Base-by-base conservation (phyloP, 2,113 vertebrate species). In the Hydrochoerus hydrochaeris region DNA sequence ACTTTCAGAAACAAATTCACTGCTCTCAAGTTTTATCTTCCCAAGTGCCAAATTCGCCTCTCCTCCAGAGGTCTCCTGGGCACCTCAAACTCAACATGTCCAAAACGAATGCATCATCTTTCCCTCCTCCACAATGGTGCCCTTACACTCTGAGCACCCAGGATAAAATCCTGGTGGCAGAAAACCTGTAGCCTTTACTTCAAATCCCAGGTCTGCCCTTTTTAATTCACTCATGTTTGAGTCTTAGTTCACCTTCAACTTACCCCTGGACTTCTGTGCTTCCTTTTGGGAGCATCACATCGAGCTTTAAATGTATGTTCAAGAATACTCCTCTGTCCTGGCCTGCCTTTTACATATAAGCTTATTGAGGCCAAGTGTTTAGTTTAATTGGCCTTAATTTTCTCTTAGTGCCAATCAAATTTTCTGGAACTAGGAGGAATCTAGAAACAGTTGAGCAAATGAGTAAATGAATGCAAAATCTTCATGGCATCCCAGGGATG, bases 1-100 rank as follows among this genome's bases (percentile, higher is more conserved):
- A 84, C 62, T 85, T 88, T 38, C 81, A 69, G 9, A 94, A 96
- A 91, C 28, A 71, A 90, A 87, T 38, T 78, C 52, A 93, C 91
- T 92, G 65, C 87, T 94, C 87, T 88, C n/a, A 80, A 80, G 46
- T 49, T n/a, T 71, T 49, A 73, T 91, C 57, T 82, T 88, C 41
- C n/a, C 30, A 65, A 62, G 30, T 2, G 86, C 88, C 67, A 95
- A 89, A 89, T 32, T 86, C 75, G 46, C 9, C 7, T 90, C 81
- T 94, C 28, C 20, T 81, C 49, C 60, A 30, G 38, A 95, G 52
- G 38, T 58, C 30, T 91, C 80, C 17, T 7, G n/a, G 57, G 7
- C 5, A 38, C 28, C 32, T 82, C 26, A 54, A 46, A 73, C 10
- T 30, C 67, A 57, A 62, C 78, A 88, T 38, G 35, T 46, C 38